Conservation (phyloP, 2,797 vertebrate species). For the Hippoglossus hippoglossus region DNA sequence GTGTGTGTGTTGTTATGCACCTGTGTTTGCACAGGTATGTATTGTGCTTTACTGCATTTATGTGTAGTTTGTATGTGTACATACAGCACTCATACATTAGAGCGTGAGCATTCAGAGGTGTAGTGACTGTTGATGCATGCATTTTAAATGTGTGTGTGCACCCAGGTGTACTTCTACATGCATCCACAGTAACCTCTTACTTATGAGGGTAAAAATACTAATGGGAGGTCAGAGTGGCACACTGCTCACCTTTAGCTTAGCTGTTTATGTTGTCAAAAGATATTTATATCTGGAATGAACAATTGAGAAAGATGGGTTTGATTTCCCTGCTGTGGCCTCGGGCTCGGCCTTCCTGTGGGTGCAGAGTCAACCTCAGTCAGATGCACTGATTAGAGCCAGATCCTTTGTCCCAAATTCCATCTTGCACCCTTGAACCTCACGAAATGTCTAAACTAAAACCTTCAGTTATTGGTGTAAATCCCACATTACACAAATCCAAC, state of each 20-base stretch:
- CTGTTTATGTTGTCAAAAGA: slow-evolving; percentile 51
- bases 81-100: not conserved
- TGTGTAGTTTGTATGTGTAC: not conserved
- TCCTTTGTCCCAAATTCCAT: slow-evolving; percentile 67
- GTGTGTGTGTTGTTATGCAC: not conserved
- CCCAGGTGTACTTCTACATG: slow-evolving; percentile 11
- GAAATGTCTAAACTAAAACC: slow-evolving; percentile 65
- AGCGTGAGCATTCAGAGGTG: not conserved
- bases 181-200: slow-evolving; percentile 30
- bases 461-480: slow-evolving; percentile 41
- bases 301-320: slow-evolving; percentile 69
- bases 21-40: not conserved
- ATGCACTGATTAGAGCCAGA: slow-evolving; percentile 78
- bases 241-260: slow-evolving; percentile 38
- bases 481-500: slow-evolving; percentile 51
- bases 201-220: slow-evolving; percentile 25
- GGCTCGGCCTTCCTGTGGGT: slow-evolving; percentile 69
- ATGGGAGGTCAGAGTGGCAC: slow-evolving; percentile 47
- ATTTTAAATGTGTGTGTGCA: not conserved
- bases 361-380: slow-evolving; percentile 67
- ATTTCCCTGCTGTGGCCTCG: slow-evolving; percentile 63
- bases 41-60: not conserved
- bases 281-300: slow-evolving; percentile 78
- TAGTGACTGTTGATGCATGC: not conserved
- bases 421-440: slow-evolving; percentile 68